These are phyloP conservation scores for Loris lydekkerianus DNA, from an alignment of 2,797 vertebrate genomes.

Conservation along the genomic window DNA sequence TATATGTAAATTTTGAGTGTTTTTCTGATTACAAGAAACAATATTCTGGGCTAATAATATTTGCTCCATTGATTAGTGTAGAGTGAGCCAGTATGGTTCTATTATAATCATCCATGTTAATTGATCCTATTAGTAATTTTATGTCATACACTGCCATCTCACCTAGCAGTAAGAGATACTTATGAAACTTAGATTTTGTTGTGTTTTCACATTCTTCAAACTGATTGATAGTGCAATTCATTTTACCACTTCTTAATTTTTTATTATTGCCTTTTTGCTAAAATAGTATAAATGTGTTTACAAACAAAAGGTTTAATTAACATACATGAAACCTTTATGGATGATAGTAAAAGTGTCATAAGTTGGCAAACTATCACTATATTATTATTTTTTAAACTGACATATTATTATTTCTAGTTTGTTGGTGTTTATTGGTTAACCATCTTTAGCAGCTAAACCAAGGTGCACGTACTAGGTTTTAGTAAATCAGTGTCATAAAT, in stretches of 20 bases:
- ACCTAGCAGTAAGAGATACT: conserved; percentile 59
- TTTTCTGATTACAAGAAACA: conserved; percentile 29
- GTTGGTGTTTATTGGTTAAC: neutral
- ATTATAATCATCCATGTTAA: conserved; percentile 62
- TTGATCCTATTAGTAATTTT: conserved; percentile 66
- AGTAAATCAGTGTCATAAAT: neutral
- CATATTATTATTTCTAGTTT: neutral
- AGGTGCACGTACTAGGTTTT: neutral
- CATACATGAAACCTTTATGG: neutral
- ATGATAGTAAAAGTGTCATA: neutral
- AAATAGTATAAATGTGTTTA: conserved; percentile 3
- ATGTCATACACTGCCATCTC: conserved; percentile 67
- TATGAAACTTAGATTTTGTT: neutral
- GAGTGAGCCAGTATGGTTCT: conserved; percentile 56
- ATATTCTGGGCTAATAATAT: neutral
- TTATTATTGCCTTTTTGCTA: neutral
- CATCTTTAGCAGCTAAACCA: neutral
- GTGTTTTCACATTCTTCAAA: neutral
- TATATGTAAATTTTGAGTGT: neutral
- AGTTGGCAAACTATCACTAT: neutral
- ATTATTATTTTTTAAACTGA: neutral
- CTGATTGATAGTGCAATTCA: neutral
- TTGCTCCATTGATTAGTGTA: conserved; percentile 39
- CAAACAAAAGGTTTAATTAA: conserved; percentile 22
- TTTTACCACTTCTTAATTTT: neutral